Percentiles rank a stretch among this genome's conserved stretches.
phyloP scores from a whole-genome alignment of 2,888 invertebrate species.

The Leucophenga maculata region DNA sequence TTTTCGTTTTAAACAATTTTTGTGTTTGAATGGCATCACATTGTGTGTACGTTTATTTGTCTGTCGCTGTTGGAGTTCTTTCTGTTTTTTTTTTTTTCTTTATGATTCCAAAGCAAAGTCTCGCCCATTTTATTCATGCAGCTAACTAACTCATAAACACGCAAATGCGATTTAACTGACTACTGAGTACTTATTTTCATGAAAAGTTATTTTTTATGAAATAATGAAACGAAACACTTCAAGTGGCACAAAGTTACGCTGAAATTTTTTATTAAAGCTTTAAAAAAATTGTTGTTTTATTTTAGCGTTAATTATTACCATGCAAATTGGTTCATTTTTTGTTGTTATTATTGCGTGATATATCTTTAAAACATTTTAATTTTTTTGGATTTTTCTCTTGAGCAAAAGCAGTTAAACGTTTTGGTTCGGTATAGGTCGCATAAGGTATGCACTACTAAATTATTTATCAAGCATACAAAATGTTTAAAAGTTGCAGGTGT shows the following conservation, averaged over 20 bases:
- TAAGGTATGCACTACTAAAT: no score
- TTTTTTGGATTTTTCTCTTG: no score
- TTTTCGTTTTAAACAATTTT: slow-evolving; percentile 19
- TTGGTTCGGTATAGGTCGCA: no score
- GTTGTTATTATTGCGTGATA: background rate
- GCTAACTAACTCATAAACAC: slow-evolving; percentile 15
- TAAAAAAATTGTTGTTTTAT: background rate
- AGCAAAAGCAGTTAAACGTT: no score
- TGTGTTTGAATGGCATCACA: slow-evolving; percentile 8
- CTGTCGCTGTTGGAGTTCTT: background rate
- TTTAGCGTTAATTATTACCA: background rate
- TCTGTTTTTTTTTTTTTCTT: no score
- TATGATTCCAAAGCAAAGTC: no score
- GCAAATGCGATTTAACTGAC: slow-evolving; percentile 10
- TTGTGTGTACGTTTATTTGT: background rate
- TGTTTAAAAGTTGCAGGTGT: no score
- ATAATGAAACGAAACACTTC: background rate
- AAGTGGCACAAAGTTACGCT: background rate
- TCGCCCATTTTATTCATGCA: no score
- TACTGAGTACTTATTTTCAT: background rate
- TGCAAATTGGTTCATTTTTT: background rate
- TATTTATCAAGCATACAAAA: no score
- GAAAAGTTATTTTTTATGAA: background rate
- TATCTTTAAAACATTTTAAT: no score
- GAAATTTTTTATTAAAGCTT: background rate